Evolutionary conservation across 2,888 invertebrate species (phyloP).

Genomic region (Polietes domitor): DNA sequence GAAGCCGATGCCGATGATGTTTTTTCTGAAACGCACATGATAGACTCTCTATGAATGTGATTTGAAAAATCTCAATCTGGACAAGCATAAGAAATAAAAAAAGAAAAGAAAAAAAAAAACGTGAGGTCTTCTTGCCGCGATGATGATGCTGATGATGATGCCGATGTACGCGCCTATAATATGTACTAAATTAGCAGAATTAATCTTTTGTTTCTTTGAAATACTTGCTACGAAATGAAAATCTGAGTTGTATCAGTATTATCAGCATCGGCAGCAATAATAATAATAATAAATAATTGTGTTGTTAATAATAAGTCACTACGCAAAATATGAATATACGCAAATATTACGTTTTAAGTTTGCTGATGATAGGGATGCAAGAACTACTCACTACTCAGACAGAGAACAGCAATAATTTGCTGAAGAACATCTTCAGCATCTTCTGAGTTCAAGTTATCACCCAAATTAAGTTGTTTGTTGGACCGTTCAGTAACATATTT

Average conservation of each 20-base stretch:
- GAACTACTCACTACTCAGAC: too few relatives aligned
- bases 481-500: not conserved
- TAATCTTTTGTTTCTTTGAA: constrained; percentile 33
- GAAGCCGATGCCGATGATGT: not conserved
- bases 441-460: not conserved
- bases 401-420: too few relatives aligned
- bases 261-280: constrained; percentile 4
- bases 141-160: not conserved
- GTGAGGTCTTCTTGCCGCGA: constrained; percentile 40
- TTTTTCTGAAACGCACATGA: not conserved
- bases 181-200: constrained; percentile 27
- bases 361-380: not conserved
- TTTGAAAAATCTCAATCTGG: not conserved
- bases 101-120: constrained; percentile 43
- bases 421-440: not conserved
- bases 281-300: constrained; percentile 24
- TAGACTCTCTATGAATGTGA: not conserved
- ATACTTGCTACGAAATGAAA: not conserved
- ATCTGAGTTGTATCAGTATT: constrained; percentile 39
- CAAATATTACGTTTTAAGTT: constrained; percentile 65
- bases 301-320: constrained; percentile 43
- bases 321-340: constrained; percentile 48
- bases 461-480: not conserved
- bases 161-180: not conserved
- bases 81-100: constrained; percentile 1